Base-by-base conservation (phyloP, 2,113 vertebrate genomes). In the Caracal caracal region DNA sequence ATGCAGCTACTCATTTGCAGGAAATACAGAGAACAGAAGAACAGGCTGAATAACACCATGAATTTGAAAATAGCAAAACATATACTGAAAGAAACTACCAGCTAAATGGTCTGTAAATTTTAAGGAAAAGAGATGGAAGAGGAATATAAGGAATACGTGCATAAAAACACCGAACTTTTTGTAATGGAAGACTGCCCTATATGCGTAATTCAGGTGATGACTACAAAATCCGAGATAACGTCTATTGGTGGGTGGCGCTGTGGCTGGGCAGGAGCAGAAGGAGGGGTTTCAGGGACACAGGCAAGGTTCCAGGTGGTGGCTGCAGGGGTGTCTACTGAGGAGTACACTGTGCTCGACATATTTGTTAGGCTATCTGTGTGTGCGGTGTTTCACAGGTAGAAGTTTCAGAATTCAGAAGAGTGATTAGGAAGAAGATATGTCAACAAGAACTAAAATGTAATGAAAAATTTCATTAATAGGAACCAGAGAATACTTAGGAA, bases 41-140 rank as follows among this genome's bases (percentile, higher is more conserved):
- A 33, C 4, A 16, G 0, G 10, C 35, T 10, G 59, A 75, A 3
- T 30, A 49, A 10, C 9, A 33, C 9, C 15, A 1, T 5, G 19
- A 33, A 24, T 56, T 1, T 59, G 59, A 35, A 63, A 33, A 33
- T 5, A 10, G 84, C 28, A 35, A 10, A 35, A 51, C 1, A 40
- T 16, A 26, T 16, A n/a, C 47, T 3, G 0, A 5, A 35, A 70
- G 59, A 65, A 49, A 22, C 66, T 4, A 51, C 13, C 10, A 20
- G 53, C 19, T 22, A 47, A 22, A 22, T 7, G 11, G 63, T 75
- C 63, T 61, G 4, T n/a, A 76, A 9, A 26, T 11, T 20, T 26
- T 33, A 71, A 76, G 22, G 61, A 16, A 53, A 76, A 70, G 75
- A 92, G 24, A 9, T 10, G n/a, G 16, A 26, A 9, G 26, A 19